Evolutionary conservation across 2,888 invertebrate genomes (phyloP).

Genomic region (Halictus ligatus): DNA sequence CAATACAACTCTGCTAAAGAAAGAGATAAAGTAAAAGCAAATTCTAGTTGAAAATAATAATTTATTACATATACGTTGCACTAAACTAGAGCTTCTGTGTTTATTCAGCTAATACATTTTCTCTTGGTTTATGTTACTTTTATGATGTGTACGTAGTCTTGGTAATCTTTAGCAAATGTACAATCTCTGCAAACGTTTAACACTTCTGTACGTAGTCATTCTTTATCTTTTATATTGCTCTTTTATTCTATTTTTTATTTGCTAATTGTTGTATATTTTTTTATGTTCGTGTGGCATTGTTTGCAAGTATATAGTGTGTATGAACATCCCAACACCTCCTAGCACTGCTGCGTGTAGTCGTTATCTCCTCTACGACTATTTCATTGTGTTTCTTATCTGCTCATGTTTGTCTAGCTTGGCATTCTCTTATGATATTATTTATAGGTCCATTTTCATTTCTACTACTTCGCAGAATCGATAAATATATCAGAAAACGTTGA

Average conservation of each 20-base stretch:
- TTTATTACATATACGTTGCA: not conserved
- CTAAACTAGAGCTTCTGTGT: not conserved
- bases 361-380: not conserved
- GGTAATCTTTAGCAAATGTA: not conserved
- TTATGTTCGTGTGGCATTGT: no score
- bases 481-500: not conserved
- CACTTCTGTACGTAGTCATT: not conserved
- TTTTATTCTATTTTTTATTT: not conserved
- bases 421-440: not conserved
- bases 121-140: not conserved
- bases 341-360: not conserved
- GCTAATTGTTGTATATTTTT: no score
- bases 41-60: not conserved
- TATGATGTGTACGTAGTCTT: not conserved
- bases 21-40: not conserved
- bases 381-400: not conserved
- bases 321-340: not conserved
- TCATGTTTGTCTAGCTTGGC: not conserved
- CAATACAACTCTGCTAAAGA: not conserved
- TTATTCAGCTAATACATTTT: not conserved
- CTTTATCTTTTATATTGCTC: constrained; percentile 1
- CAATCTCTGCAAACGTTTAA: not conserved
- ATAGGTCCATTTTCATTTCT: not conserved
- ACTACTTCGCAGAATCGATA: not conserved
- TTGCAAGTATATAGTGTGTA: no score